Base-by-base conservation (phyloP, 2,113 vertebrate species). In the Sardina pilchardus region DNA sequence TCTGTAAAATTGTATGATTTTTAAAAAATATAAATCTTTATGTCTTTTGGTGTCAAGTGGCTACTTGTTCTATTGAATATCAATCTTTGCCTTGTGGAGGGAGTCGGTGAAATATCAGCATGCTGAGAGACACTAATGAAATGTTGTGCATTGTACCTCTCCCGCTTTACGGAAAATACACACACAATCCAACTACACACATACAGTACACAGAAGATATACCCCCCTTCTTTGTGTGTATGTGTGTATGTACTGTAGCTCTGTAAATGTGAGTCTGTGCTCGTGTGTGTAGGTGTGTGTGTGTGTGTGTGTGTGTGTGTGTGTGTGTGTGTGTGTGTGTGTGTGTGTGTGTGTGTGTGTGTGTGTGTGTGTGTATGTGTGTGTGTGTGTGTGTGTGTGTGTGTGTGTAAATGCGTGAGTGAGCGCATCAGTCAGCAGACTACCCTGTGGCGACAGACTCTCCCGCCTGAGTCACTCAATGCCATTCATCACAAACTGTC, bases 401-500 rank as follows among this genome's bases (percentile, higher is more conserved):
- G 43, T 71, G 34, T 26, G 34, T 56, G 50, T 83, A 59, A 83
- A 42, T 42, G 42, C n/a, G n/a, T n/a, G n/a, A n/a, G n/a, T n/a
- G 53, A 78, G 71, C 34, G 14, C 42, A 82, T 19, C 43, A 47
- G 75, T 87, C 83, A 85, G 71, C 71, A 36, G 12, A 4, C 30
- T 30, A 78, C 71, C 34, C 71, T 5, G 30, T 78, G 71, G 71
- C 71, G 34, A 34, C 71, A 78, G 63, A 71, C 26, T 71, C 63
- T 34, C n/a, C 26, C 26, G 16, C 16, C 63, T 71, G 12, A 71
- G 71, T 59, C 53, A 24, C 48, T 85, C 45, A 85, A 39, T 59
- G n/a, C 84, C 67, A 88, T 86, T 87, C 83, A 87, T 84, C 81
- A 82, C 82, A 75, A 45, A 84, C 84, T 84, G 67, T 84, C 86